These are phyloP conservation scores for Automeris io DNA, from an alignment of 2,888 invertebrate species.

Conservation along the genomic window DNA sequence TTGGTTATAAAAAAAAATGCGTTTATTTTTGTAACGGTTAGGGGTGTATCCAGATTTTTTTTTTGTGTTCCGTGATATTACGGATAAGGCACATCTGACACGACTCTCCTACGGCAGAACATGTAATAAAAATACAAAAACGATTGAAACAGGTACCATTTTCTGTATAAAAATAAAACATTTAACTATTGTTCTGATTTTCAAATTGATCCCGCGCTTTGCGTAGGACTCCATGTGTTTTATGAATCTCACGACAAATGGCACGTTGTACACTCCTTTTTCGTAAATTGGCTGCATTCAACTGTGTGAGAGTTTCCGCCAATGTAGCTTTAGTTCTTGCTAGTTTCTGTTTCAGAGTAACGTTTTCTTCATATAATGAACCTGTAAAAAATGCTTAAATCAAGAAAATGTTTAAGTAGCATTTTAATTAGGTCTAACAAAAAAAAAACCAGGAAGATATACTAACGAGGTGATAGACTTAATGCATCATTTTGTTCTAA, in stretches of 20 bases:
- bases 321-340: conserved; percentile 83
- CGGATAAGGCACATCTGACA: no score
- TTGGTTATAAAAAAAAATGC: no score
- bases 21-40: no score
- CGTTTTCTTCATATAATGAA: conserved; percentile 79
- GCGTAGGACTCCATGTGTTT: conserved; percentile 85
- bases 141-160: background rate
- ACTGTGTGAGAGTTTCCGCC: conserved; percentile 85
- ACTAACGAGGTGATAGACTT: conserved; percentile 64
- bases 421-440: background rate
- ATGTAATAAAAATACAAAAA: background rate
- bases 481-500: conserved; percentile 76
- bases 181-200: conserved; percentile 32
- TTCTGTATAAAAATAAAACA: background rate
- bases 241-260: conserved; percentile 87
- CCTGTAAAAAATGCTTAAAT: conserved; percentile 34
- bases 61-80: no score
- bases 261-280: conserved; percentile 90
- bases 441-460: background rate
- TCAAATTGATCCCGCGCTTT: conserved; percentile 86
- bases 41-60: no score
- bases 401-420: background rate
- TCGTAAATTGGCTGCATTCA: conserved; percentile 85
- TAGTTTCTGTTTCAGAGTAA: conserved; percentile 82
- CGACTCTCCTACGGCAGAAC: no score